Percentiles rank a stretch among this genome's conserved stretches.
Conservation (phyloP, 2,888 invertebrate species). For the Tetropium fuscum region DNA sequence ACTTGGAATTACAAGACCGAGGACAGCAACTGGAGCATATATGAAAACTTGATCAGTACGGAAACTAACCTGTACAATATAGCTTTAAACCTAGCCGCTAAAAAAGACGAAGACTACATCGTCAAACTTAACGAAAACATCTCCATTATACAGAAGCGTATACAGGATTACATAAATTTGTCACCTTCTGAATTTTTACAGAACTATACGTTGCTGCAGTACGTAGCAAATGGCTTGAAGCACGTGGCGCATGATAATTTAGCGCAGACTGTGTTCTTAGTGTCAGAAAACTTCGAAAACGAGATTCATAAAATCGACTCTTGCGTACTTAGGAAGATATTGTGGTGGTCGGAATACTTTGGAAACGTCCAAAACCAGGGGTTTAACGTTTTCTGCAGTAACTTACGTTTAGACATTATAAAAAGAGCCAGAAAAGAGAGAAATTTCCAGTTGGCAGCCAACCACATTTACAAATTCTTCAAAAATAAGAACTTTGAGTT, state of each 20-base stretch:
- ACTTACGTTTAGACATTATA: conserved; percentile 76
- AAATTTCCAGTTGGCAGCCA: conserved; percentile 80
- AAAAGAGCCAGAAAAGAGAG: conserved; percentile 83
- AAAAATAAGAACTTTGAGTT: conserved; percentile 69
- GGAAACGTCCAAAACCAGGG: conserved; percentile 67
- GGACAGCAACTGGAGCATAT: conserved; percentile 71
- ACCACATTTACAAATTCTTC: conserved; percentile 79
- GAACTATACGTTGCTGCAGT: conserved; percentile 73
- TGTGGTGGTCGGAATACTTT: conserved; percentile 82
- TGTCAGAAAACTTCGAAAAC: conserved; percentile 63
- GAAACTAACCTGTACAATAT: conserved; percentile 73
- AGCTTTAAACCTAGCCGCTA: conserved; percentile 70
- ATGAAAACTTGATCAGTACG: conserved; percentile 72
- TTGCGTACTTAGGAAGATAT: conserved; percentile 72
- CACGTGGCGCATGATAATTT: conserved; percentile 67
- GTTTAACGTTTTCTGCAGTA: conserved; percentile 69
- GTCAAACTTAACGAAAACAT: conserved; percentile 58
- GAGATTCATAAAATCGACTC: conserved; percentile 69
- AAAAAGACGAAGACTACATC: conserved; percentile 47
- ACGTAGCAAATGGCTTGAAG: conserved; percentile 73
- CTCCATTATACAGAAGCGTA: conserved; percentile 63
- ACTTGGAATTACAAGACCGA: conserved; percentile 64
- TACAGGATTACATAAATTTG: conserved; percentile 74
- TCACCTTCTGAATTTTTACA: conserved; percentile 75
- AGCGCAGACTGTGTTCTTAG: conserved; percentile 67